Evolutionary conservation across 92 coral and sea anemone species (phyloP).

Genomic region (Ricordea florida): DNA sequence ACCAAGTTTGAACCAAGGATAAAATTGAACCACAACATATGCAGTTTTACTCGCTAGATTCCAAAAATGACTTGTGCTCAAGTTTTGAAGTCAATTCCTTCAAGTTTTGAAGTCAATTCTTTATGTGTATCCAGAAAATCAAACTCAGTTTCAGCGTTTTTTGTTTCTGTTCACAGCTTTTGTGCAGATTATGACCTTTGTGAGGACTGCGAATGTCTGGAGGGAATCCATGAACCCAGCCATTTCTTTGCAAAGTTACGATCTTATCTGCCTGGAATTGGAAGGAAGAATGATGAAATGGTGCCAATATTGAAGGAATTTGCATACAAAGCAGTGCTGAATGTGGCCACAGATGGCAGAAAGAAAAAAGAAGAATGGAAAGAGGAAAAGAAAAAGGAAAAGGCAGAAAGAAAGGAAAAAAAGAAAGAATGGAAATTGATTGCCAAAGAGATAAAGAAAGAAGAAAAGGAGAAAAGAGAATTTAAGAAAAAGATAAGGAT

Average conservation of each 20-base stretch:
- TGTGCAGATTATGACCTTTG: conserved; percentile 92
- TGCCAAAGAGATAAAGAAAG: conserved; percentile 18
- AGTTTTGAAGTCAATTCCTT: too few relatives aligned
- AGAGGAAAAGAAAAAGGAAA: conserved; percentile 7
- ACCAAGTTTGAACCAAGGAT: too few relatives aligned
- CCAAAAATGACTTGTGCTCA: too few relatives aligned
- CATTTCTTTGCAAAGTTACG: conserved; percentile 89
- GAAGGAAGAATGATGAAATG: conserved; percentile 91
- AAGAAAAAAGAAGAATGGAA: conserved; percentile 22
- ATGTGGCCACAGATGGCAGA: conserved; percentile 14
- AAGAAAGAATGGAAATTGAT: conserved; percentile 13
- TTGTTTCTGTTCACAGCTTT: conserved; percentile 45
- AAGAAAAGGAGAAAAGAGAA: conserved; percentile 45
- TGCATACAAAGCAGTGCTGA: conserved; percentile 47
- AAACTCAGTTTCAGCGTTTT: too few relatives aligned
- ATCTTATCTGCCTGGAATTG: conserved; percentile 74
- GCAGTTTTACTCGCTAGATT: too few relatives aligned
- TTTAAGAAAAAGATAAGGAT: conserved; percentile 33
- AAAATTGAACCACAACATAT: too few relatives aligned
- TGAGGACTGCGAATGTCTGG: conserved; percentile 80
- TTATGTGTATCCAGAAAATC: too few relatives aligned
- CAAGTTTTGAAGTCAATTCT: too few relatives aligned
- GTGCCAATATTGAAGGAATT: conserved; percentile 77
- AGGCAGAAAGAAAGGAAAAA: not conserved
- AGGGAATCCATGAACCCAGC: conserved; percentile 60